phyloP scores from a whole-genome alignment of 2,797 vertebrate species.

The Cuniculus paca region DNA sequence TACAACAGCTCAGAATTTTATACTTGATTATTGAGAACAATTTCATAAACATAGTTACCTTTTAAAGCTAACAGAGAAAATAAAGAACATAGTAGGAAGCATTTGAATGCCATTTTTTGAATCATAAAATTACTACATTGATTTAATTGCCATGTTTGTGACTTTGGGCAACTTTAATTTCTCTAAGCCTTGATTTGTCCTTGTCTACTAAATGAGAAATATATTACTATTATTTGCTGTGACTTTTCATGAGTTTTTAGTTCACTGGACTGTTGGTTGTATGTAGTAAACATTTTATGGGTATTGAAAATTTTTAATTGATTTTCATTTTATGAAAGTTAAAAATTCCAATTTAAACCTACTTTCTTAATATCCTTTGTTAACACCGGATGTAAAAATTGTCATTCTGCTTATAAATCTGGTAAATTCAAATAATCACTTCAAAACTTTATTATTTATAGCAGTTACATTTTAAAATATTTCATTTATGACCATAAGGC shows the following conservation, averaged over 20 bases:
- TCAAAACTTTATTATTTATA: conserved; percentile 32
- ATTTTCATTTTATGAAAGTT: conserved; percentile 46
- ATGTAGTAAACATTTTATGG: not conserved
- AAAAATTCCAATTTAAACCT: conserved; percentile 6
- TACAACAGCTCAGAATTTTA: not conserved
- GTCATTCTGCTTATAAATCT: not conserved
- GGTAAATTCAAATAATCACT: not conserved
- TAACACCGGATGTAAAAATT: not conserved
- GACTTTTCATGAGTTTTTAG: conserved; percentile 30
- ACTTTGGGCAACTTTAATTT: not conserved
- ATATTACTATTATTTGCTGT: not conserved
- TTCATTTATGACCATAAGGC: not conserved
- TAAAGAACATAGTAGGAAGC: not conserved
- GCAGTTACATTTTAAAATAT: not conserved
- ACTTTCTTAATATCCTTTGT: not conserved
- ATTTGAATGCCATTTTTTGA: conserved; percentile 43
- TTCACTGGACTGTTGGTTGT: not conserved
- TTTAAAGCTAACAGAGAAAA: conserved; percentile 30
- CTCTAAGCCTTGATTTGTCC: not conserved
- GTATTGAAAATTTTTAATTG: not conserved
- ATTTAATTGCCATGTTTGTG: conserved; percentile 13
- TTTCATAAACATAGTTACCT: not conserved
- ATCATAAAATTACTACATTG: not conserved
- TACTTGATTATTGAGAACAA: conserved; percentile 8
- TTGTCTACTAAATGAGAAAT: conserved; percentile 35